Evolutionary conservation across 2,888 invertebrate genomes (phyloP).

Genomic region (Ferdinandea cuprea): DNA sequence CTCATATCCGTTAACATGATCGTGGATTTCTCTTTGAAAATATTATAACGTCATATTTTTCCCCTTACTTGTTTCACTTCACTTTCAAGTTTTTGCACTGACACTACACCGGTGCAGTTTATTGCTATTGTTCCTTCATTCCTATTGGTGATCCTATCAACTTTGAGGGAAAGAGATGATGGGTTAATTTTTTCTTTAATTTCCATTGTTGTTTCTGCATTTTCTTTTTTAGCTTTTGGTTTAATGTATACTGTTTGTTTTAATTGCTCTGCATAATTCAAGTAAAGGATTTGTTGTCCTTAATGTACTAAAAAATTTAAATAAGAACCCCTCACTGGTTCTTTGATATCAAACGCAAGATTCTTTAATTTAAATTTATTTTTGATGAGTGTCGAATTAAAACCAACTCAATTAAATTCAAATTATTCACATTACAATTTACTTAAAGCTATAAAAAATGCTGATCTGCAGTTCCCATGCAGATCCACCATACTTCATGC

Average conservation of each 20-base stretch:
- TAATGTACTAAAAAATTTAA: too few relatives aligned
- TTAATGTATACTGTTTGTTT: slow-evolving; percentile 20
- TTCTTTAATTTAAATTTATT: too few relatives aligned
- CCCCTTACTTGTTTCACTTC: slow-evolving; percentile 13
- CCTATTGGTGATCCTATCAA: slow-evolving; percentile 16
- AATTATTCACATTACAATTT: too few relatives aligned
- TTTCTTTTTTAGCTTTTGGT: neutral
- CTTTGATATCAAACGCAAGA: too few relatives aligned
- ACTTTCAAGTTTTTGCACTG: slow-evolving; percentile 13
- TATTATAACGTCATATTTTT: slow-evolving; percentile 17
- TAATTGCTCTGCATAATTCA: slow-evolving; percentile 2
- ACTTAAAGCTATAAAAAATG: too few relatives aligned
- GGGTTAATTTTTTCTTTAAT: slow-evolving; percentile 1
- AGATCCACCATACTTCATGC: too few relatives aligned
- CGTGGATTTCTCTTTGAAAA: slow-evolving; percentile 1
- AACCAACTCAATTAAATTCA: too few relatives aligned
- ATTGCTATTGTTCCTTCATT: slow-evolving; percentile 17
- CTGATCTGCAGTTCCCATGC: too few relatives aligned
- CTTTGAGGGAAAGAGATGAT: slow-evolving; percentile 10
- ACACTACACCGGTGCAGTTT: slow-evolving; percentile 5
- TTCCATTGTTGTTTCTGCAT: neutral
- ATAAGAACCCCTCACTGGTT: too few relatives aligned
- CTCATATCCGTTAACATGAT: too few relatives aligned
- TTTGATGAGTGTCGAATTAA: too few relatives aligned
- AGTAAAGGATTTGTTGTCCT: too few relatives aligned